These are phyloP conservation scores for Todiramphus chloris DNA, from an alignment of 2,113 vertebrate genomes.

Conservation along the genomic window DNA sequence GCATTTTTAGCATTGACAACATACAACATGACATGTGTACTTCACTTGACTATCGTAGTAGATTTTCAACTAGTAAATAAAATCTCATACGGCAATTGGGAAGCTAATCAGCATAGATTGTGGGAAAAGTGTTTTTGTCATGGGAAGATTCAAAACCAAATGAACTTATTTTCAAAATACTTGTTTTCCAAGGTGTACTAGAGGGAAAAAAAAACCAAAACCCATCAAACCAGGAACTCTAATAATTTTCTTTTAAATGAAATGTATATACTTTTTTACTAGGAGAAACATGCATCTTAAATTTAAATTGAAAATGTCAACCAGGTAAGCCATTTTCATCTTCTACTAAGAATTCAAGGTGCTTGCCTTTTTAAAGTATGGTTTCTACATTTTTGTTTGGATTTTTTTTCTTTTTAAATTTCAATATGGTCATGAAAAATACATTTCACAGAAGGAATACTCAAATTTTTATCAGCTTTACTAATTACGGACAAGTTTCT, in stretches of 20 bases:
- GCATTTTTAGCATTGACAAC: background rate
- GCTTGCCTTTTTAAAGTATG: background rate
- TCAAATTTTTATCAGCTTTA: background rate
- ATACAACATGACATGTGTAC: background rate
- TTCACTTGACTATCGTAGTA: background rate
- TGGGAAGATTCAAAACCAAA: background rate
- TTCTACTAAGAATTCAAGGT: background rate
- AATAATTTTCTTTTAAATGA: background rate
- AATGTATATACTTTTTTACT: background rate
- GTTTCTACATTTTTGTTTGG: background rate
- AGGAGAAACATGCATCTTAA: background rate
- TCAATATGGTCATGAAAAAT: background rate
- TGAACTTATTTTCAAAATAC: background rate
- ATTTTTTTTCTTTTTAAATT: background rate
- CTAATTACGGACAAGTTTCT: background rate
- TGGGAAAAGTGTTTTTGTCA: background rate
- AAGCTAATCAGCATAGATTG: background rate
- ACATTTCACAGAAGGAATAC: background rate
- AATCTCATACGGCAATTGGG: background rate
- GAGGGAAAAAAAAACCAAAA: background rate
- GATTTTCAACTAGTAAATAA: background rate
- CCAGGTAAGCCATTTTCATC: background rate
- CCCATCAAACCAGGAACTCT: background rate
- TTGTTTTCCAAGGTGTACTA: background rate
- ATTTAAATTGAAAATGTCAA: background rate